phyloP scores from a whole-genome alignment of 1,140 invertebrate species.

The Eriocheir sinensis region DNA sequence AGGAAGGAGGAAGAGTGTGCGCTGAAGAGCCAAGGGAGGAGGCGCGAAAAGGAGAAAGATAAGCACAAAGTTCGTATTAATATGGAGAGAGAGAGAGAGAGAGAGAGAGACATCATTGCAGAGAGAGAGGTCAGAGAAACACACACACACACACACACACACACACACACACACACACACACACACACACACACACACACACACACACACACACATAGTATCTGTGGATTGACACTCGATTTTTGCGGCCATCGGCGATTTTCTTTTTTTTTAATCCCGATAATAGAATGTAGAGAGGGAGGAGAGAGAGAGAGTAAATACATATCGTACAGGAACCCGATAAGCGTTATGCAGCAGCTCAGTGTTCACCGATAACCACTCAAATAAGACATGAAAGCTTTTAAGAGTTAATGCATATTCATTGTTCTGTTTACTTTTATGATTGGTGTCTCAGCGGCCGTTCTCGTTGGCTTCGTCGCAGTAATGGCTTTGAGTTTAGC shows the following conservation, averaged over 20 bases:
- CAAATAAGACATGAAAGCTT: background rate
- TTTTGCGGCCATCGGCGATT: background rate
- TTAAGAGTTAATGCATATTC: too few species aligned
- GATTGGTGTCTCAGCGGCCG: too few species aligned
- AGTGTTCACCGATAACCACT: background rate
- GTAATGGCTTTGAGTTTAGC: too few species aligned
- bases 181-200: background rate
- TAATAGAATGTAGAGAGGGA: background rate
- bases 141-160: background rate
- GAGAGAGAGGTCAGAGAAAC: background rate
- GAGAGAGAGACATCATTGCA: background rate
- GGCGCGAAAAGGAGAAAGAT: conserved; percentile 7
- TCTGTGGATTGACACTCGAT: background rate
- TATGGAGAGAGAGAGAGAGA: background rate
- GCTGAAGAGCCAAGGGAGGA: too few species aligned
- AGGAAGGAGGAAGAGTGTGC: too few species aligned
- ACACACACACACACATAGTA: background rate
- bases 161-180: too few species aligned
- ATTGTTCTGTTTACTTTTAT: too few species aligned
- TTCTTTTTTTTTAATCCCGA: background rate
- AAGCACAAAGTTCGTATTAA: background rate
- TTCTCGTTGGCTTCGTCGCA: too few species aligned
- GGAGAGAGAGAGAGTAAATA: background rate
- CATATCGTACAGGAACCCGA: background rate
- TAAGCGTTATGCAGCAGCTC: background rate